phyloP scores from a whole-genome alignment of 1,140 invertebrate species.

The Forficula auricularia region DNA sequence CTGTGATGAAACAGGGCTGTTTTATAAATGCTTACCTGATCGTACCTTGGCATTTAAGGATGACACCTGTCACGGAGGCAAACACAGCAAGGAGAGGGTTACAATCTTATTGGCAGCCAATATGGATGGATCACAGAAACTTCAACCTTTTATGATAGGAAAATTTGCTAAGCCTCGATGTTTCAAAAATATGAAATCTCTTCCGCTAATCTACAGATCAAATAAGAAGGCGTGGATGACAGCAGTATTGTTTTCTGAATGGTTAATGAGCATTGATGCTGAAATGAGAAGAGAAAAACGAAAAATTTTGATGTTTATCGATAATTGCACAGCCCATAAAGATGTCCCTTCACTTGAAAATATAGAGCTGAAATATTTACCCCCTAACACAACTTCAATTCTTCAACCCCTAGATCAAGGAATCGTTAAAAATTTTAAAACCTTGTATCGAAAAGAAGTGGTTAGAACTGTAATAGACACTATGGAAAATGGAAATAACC shows the following conservation, averaged over 20 bases:
- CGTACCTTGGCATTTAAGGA: constrained; percentile 22
- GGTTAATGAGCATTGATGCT: constrained; percentile 12
- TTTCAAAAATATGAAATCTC: constrained; percentile 20
- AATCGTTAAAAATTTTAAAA: constrained; percentile 26
- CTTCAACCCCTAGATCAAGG: constrained; percentile 31
- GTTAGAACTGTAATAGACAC: too few species aligned
- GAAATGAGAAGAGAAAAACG: constrained; percentile 15
- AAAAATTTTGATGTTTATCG: constrained; percentile 13
- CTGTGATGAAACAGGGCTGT: constrained; percentile 29
- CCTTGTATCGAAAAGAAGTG: constrained; percentile 4
- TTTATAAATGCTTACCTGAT: constrained; percentile 27
- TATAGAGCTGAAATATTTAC: constrained; percentile 26
- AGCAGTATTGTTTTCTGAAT: constrained; percentile 16
- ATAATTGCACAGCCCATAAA: constrained; percentile 13
- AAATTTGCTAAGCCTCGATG: constrained; percentile 24
- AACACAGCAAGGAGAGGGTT: constrained; percentile 23
- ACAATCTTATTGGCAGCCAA: constrained; percentile 23
- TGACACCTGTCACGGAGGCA: constrained; percentile 21
- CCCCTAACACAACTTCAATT: constrained; percentile 28
- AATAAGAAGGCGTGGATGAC: constrained; percentile 29
- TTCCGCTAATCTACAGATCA: constrained; percentile 19
- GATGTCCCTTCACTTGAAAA: constrained; percentile 16
- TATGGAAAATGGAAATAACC: too few species aligned
- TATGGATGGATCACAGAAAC: constrained; percentile 22
- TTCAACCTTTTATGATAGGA: constrained; percentile 24